Conservation (phyloP, 2,888 invertebrate genomes). For the Hypena proboscidalis region DNA sequence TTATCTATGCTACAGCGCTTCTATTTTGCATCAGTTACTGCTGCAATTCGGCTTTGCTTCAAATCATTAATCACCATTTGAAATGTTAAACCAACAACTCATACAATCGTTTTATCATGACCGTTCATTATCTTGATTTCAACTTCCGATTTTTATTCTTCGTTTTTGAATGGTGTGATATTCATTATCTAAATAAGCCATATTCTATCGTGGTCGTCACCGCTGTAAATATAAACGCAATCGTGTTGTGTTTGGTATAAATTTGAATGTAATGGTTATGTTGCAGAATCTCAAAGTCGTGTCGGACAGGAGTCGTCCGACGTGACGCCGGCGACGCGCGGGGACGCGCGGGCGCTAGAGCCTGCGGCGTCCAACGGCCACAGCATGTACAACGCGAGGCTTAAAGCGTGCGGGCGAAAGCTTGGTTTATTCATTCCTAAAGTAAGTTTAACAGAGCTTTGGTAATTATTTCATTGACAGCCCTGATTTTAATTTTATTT, state of each 20-base stretch:
- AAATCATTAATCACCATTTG: neutral
- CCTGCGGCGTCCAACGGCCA: slow-evolving; percentile 53
- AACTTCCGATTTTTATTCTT: neutral
- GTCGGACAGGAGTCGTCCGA: slow-evolving; percentile 51
- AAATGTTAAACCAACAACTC: neutral
- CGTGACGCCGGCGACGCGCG: slow-evolving; percentile 31
- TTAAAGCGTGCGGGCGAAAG: slow-evolving; percentile 75
- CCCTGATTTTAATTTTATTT: too few species aligned
- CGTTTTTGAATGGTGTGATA: neutral
- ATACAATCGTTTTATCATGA: neutral
- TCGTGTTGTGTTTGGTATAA: neutral
- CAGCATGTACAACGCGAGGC: slow-evolving; percentile 67
- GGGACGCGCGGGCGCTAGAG: slow-evolving; percentile 38
- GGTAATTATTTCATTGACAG: too few species aligned
- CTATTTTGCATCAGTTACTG: neutral
- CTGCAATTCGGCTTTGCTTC: neutral
- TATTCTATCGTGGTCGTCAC: neutral
- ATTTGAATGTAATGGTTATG: neutral
- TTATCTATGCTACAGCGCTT: too few species aligned
- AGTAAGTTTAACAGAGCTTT: slow-evolving; percentile 59
- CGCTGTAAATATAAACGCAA: neutral
- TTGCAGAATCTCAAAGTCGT: slow-evolving; percentile 61
- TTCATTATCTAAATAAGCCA: neutral
- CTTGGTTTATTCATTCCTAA: slow-evolving; percentile 81
- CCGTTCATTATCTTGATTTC: neutral